These are phyloP conservation scores for Carlito syrichta DNA, from an alignment of 2,113 vertebrate genomes.

Conservation along the genomic window DNA sequence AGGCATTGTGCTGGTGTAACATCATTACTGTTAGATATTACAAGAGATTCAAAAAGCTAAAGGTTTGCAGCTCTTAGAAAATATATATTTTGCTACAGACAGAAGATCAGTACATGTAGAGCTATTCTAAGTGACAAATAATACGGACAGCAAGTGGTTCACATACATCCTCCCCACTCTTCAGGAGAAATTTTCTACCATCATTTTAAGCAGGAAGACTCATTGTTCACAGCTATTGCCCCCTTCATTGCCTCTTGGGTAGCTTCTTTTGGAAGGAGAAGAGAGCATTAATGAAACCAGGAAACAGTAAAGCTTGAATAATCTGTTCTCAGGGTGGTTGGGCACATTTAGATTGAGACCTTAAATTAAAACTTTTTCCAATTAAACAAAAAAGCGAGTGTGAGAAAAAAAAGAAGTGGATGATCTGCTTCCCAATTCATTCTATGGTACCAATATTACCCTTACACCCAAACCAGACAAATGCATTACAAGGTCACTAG, in stretches of 20 bases:
- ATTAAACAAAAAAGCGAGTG: too few species aligned
- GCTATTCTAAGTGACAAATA: neutral
- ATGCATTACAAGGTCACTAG: too few species aligned
- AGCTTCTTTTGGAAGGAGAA: neutral
- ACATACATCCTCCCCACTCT: neutral
- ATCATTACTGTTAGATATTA: neutral
- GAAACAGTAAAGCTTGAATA: neutral
- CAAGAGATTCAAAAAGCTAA: neutral
- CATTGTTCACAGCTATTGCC: neutral
- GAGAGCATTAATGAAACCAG: neutral
- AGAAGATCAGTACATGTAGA: slow-evolving; percentile 10
- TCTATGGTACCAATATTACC: too few species aligned
- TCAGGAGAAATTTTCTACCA: slow-evolving; percentile 9
- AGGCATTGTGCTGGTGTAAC: neutral
- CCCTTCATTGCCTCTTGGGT: neutral
- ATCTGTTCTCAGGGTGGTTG: neutral
- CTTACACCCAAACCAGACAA: too few species aligned
- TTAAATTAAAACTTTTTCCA: neutral
- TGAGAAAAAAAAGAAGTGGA: too few species aligned
- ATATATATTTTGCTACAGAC: neutral
- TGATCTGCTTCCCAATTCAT: too few species aligned
- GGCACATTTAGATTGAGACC: neutral
- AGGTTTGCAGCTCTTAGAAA: neutral
- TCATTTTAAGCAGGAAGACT: slow-evolving; percentile 24
- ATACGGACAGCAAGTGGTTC: neutral